Base-by-base conservation (phyloP, 37 sponge, comb jelly and placozoan genomes). In the Aplysina aerophoba region DNA sequence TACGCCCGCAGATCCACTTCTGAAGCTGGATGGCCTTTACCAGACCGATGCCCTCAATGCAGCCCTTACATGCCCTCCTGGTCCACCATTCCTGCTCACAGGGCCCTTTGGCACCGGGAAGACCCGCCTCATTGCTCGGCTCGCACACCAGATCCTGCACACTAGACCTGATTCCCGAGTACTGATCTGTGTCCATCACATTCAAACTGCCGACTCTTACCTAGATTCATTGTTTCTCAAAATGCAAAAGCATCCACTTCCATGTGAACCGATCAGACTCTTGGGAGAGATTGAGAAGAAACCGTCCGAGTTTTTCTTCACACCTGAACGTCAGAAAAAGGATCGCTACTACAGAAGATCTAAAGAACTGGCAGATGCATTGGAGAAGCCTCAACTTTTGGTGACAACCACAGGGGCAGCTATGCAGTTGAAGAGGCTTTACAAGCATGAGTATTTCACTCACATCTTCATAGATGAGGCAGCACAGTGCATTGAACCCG, bases 391-490 rank as follows among this genome's bases (percentile, higher is more conserved):
- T 3, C 8, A 37, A 14, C 15, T 84, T 35, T 28, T 84, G n/a
- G 71, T 84, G 34, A 17, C 85, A 21, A 84, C 85, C 38, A 69
- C 36, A 27, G 27, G 31, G 14, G 55, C 72, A 4, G 39, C 73
- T 30, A 24, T 84, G 15, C 59, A 24, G 28, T 25, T n/a, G 16
- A 56, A 37, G 19, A 40, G n/a, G 28, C 17, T 17, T 16, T 69
- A 69, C 40, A 37, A 39, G 21, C 25, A 27, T 20, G 65, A 55
- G 0, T 55, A 40, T 34, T 88, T 90, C 69, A 88, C 91, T 38
- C 90, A 93, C 73, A 93, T 93, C 44, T 56, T 93, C 8, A 83
- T 93, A 19, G 94, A 93, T 88, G 94, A 93, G 39, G 94, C 85
- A 55, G 94, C 94, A 17, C 94, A 93, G 36, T 87, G 91, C 36